Conservation (phyloP, 2,797 vertebrate species). For the Rhodeus uyekii region DNA sequence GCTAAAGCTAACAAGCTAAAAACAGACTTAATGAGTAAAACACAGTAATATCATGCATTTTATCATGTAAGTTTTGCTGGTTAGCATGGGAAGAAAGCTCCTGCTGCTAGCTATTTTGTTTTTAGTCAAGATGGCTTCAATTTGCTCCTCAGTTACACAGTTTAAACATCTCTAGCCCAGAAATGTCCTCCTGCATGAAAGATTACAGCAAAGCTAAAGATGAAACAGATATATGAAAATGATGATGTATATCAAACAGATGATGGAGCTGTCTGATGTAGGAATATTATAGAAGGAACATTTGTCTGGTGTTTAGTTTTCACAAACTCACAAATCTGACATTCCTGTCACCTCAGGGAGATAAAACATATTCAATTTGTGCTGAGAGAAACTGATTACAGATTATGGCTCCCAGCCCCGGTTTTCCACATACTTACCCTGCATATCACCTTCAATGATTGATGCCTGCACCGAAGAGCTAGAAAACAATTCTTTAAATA, state of each 20-base stretch:
- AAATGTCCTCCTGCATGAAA: neutral
- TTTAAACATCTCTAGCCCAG: neutral
- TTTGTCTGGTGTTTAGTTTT: neutral
- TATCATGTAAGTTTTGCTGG: neutral
- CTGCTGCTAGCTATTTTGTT: neutral
- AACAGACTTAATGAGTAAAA: neutral
- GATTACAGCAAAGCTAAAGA: neutral
- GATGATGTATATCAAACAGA: neutral
- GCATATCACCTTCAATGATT: neutral
- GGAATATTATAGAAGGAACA: neutral
- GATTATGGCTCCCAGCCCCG: neutral
- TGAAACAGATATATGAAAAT: neutral
- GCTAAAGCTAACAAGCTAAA: neutral
- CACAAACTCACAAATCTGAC: constrained; percentile 3
- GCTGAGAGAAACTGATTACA: neutral
- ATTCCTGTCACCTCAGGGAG: neutral
- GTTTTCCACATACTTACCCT: neutral
- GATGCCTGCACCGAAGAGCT: neutral
- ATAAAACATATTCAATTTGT: neutral
- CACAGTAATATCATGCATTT: neutral
- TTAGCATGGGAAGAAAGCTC: neutral
- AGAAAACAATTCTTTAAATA: neutral
- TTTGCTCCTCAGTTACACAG: neutral
- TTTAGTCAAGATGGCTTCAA: neutral
- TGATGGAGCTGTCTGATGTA: neutral